phyloP scores from a whole-genome alignment of 2,797 vertebrate species.

The Sus cebifrons region DNA sequence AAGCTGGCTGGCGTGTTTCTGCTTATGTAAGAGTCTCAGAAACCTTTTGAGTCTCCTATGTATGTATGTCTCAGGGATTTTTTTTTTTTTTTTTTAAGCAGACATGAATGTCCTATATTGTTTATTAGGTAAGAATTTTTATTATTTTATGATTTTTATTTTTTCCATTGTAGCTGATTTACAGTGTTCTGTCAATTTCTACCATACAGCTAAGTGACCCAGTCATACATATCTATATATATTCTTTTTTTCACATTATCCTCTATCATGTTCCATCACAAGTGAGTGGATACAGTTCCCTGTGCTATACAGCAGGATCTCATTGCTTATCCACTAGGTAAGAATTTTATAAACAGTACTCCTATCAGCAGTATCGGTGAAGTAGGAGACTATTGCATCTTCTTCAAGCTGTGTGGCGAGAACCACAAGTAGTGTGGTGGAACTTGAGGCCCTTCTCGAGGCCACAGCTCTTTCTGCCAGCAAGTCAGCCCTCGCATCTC shows the following conservation, averaged over 20 bases:
- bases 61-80: neutral
- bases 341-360: constrained; percentile 85
- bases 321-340: too few species aligned
- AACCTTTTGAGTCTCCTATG: constrained; percentile 29
- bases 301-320: too few species aligned
- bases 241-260: too few species aligned
- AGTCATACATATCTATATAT: too few species aligned
- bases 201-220: too few species aligned
- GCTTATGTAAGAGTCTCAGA: neutral
- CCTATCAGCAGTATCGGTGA: constrained; percentile 94
- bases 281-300: too few species aligned
- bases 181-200: too few species aligned
- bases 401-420: constrained; percentile 96
- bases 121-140: constrained; percentile 88
- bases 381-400: constrained; percentile 98
- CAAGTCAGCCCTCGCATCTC: constrained; percentile 98
- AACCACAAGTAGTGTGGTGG: constrained; percentile 98
- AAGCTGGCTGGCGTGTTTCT: neutral
- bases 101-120: constrained; percentile 76
- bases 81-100: constrained; percentile 63
- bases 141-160: too few species aligned
- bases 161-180: too few species aligned
- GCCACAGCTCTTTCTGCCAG: constrained; percentile 98
- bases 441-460: constrained; percentile 99
- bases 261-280: too few species aligned